Base-by-base conservation (phyloP, 2,797 vertebrate species). In the Limnodromus scolopaceus region DNA sequence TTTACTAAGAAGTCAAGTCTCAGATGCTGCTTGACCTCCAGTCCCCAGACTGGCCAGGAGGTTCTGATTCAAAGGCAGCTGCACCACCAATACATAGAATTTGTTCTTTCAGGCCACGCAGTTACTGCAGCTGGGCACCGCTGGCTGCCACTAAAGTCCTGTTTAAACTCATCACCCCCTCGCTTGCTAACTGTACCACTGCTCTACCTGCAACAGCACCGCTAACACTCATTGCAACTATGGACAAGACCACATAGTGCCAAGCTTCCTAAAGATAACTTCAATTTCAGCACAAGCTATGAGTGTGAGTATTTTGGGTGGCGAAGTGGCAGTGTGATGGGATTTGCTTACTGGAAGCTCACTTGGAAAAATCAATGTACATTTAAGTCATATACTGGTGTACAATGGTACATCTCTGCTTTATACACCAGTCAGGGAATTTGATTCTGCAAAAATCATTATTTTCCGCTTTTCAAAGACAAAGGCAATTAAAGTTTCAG, bases 1-100 rank as follows among this genome's bases (percentile, higher is more conserved):
- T 48, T 48, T 24, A 77, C 41, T n/a, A 79, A 64, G 43, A 81
- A 87, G 77, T 80, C 74, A 85, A 95, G 57, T 16, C 45, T 41
- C 30, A 71, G n/a, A 51, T 57, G 22, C 36, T 87, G 74, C 70
- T 66, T 75, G 34, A 75, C 32, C 71, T 89, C 48, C 48, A 89
- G 53, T 32, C 34, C 24, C 39, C 70, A 89, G 51, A 53, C 8
- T 9, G 46, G 34, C 58, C 38, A 68, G 49, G 24, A 95, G 28
- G 23, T 68, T 80, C 74, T 79, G 36, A 61, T 55, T 82, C 72
- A 86, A 84, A 79, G 32, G 41, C 48, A 80, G 61, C 22, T 74
- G 84, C 25, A 55, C 39, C 70, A 92, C 41, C 32, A 76, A 39
- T n/a, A 60, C 20, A 63, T 18, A 71, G 41, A 66, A 45, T 49